Conservation (phyloP, 2,797 vertebrate genomes). For the Anguilla pacifica region DNA sequence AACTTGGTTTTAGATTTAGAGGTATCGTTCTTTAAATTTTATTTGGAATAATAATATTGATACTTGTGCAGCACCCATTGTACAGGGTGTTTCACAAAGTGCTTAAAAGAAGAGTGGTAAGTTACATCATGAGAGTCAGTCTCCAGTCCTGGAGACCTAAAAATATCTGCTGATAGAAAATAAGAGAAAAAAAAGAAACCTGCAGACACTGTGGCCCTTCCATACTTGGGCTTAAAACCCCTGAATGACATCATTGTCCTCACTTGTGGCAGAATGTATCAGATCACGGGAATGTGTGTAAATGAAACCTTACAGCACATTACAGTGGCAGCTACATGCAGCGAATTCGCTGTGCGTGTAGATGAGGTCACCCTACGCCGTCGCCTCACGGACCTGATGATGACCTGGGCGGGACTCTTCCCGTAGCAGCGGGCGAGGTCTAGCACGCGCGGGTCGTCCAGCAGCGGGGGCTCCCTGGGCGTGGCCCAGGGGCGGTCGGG, state of each 20-base stretch:
- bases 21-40: not conserved
- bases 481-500: slow-evolving; percentile 74
- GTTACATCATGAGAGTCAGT: not conserved
- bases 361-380: not conserved
- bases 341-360: not conserved
- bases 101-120: too few relatives aligned
- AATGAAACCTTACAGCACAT: not conserved
- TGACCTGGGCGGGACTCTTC: slow-evolving; percentile 69
- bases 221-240: not conserved
- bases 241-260: not conserved
- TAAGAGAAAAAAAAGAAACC: not conserved
- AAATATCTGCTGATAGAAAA: not conserved
- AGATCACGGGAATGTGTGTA: not conserved
- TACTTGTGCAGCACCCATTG: too few relatives aligned
- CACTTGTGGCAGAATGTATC: not conserved
- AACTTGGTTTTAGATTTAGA: not conserved
- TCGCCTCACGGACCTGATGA: slow-evolving; percentile 61
- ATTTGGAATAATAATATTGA: not conserved
- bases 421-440: slow-evolving; percentile 56
- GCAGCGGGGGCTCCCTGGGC: slow-evolving; percentile 61
- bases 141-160: not conserved
- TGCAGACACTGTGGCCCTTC: not conserved
- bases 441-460: slow-evolving; percentile 64
- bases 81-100: too few relatives aligned
- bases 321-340: not conserved